Evolutionary conservation across 2,797 vertebrate species (phyloP).

Genomic region (Microhierax caerulescens): DNA sequence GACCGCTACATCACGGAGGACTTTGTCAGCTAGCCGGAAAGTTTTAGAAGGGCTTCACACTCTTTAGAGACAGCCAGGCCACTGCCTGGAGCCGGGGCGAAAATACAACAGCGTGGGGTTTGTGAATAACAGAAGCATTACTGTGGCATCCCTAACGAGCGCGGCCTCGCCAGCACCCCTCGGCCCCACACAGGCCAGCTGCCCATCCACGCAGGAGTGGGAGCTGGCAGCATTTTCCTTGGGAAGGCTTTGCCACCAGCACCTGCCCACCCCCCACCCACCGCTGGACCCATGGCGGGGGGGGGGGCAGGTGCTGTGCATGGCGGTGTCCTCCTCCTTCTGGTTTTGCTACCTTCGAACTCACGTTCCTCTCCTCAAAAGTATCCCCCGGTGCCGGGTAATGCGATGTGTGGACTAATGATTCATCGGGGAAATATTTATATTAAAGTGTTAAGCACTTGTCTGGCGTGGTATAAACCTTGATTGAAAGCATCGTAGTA

Average conservation of each 20-base stretch:
- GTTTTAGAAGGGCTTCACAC: background rate
- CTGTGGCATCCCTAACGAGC: background rate
- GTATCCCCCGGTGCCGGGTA: background rate
- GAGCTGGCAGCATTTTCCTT: rapidly evolving
- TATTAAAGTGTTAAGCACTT: background rate
- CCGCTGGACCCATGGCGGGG: rapidly evolving
- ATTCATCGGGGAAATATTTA: constrained; percentile 21
- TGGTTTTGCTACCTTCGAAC: background rate
- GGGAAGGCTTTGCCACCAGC: background rate
- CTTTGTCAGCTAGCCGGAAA: background rate
- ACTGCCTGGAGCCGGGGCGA: background rate
- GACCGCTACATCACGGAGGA: background rate
- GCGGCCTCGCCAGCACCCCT: background rate
- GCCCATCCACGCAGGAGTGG: background rate
- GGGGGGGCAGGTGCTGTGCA: background rate
- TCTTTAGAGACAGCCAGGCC: background rate
- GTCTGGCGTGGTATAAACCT: background rate
- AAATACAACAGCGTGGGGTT: background rate
- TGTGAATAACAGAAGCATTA: background rate
- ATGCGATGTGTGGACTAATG: background rate
- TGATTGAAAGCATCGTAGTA: background rate
- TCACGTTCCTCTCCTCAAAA: background rate
- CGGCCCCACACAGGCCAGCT: rapidly evolving
- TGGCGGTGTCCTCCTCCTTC: no score
- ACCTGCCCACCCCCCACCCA: background rate